Base-by-base conservation (phyloP, 2,888 invertebrate species). In the Diadegma fenestrale region DNA sequence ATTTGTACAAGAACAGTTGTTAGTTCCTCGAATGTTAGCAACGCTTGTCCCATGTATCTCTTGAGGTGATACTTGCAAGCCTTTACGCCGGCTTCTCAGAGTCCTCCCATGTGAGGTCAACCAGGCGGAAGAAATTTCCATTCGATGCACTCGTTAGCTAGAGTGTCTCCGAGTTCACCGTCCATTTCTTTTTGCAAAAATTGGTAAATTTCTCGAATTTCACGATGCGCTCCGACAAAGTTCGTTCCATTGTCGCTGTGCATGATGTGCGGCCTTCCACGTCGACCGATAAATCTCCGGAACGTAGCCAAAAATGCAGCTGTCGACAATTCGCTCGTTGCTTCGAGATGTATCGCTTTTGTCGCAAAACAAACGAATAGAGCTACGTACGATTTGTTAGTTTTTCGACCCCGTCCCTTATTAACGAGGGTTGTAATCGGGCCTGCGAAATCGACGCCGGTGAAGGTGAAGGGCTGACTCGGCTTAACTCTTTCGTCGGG, bases 1-100 rank as follows among this genome's bases (percentile, higher is more conserved):
- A 91, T 87, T 75, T 91, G 88, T 17, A 82, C 80, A 0, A 90
- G 71, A 4, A 87, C 66, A 5, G 91, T 91, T 0, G 85, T 41
- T 19, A 91, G 87, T 71, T 92, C 90, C 77, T 92, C 91, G 30
- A 85, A 90, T 1, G 89, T 90, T 10, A 91, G 76, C 7, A 84
- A 66, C 7, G 71, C 8, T 7, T 86, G 78, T 0, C 89, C 88
- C 6, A 88, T 82, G 0, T 89, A 58, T 33, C 88, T 83, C 43
- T 85, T 85, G 0, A 91, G 43, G 71, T 90, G 90, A 51, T 81
- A 80, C 72, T 93, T 93, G 19, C 88, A 86, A 0, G 89, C 89
- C 69, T 91, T 91, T 0, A 91, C 88, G 0, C 88, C 89, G 0
- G 90, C 88, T 78, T 92, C 91, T 90, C 91, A 91, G 0, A 91